Evolutionary conservation across 64 coral and sea anemone genomes (phyloP).

Genomic region (Montipora cactus): DNA sequence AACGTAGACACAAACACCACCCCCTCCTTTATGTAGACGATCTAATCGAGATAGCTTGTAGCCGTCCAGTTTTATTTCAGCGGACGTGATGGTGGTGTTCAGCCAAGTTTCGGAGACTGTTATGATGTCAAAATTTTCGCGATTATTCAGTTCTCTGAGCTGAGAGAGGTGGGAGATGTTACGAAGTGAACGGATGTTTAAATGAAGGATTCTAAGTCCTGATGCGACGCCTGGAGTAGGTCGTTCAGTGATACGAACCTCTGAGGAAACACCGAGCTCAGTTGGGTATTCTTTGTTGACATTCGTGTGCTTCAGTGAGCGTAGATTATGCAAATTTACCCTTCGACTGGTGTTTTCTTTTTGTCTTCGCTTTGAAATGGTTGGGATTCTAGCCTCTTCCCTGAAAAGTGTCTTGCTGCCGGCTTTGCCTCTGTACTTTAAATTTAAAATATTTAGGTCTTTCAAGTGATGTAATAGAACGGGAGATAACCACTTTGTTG

Average conservation of each 20-base stretch:
- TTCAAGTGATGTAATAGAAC: too few species aligned
- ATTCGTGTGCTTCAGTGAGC: neutral
- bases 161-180: conserved; percentile 24
- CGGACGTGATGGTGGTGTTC: conserved; percentile 18
- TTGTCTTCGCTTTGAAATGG: neutral
- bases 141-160: neutral
- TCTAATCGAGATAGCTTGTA: conserved; percentile 44
- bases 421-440: too few species aligned
- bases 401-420: neutral
- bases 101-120: conserved; percentile 48
- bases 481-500: too few species aligned
- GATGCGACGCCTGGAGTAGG: too few species aligned
- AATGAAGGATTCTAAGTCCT: conserved; percentile 33
- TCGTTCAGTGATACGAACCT: neutral
- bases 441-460: too few species aligned
- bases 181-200: conserved; percentile 53
- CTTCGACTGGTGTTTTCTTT: neutral
- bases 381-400: neutral
- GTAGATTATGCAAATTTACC: neutral
- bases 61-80: conserved; percentile 25
- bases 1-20: neutral
- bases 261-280: too few species aligned
- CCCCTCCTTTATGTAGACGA: neutral
- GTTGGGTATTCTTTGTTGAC: neutral
- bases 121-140: conserved; percentile 10